These are phyloP conservation scores for Anagrus nilaparvatae DNA, from an alignment of 1,140 invertebrate species.

Conservation along the genomic window DNA sequence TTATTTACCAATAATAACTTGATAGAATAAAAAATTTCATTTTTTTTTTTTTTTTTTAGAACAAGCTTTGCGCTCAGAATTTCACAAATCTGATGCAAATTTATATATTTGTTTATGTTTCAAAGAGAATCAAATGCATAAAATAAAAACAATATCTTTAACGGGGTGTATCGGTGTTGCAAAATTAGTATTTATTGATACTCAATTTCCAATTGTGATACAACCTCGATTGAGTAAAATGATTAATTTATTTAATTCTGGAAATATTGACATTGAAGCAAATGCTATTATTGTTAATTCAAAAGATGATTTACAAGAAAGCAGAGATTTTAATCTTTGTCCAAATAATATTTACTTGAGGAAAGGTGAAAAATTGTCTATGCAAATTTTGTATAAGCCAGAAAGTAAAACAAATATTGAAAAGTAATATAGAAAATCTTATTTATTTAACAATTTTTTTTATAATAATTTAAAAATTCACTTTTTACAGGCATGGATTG, in stretches of 20 bases:
- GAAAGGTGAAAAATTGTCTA: slow-evolving; percentile 21
- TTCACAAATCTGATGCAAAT: slow-evolving; percentile 7
- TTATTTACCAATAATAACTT: background rate
- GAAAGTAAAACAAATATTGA: slow-evolving; percentile 18
- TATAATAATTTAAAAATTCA: slow-evolving; percentile 6
- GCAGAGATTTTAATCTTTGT: slow-evolving; percentile 16
- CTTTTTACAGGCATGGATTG: slow-evolving; percentile 20
- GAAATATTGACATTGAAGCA: slow-evolving; percentile 22
- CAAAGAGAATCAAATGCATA: slow-evolving; percentile 18
- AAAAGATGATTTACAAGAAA: slow-evolving; percentile 12
- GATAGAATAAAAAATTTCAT: background rate
- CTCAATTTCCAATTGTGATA: slow-evolving; percentile 24
- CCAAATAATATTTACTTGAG: slow-evolving; percentile 23
- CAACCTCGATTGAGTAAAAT: slow-evolving; percentile 23
- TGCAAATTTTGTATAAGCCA: slow-evolving; percentile 26
- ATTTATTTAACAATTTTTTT: slow-evolving; percentile 8
- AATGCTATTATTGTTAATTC: slow-evolving; percentile 10
- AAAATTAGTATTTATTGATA: slow-evolving; percentile 29
- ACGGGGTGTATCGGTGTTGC: slow-evolving; percentile 24
- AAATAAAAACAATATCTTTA: slow-evolving; percentile 27
- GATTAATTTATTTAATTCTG: slow-evolving; percentile 25
- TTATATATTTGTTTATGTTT: slow-evolving; percentile 12
- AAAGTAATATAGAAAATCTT: slow-evolving; percentile 17
- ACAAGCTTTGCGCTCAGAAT: slow-evolving; percentile 5
- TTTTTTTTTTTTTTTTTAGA: too few species aligned